Evolutionary conservation across 2,113 vertebrate genomes (phyloP), one percentile per base, ranked within the genome.

Genomic region (Cranoglanis bouderius): DNA sequence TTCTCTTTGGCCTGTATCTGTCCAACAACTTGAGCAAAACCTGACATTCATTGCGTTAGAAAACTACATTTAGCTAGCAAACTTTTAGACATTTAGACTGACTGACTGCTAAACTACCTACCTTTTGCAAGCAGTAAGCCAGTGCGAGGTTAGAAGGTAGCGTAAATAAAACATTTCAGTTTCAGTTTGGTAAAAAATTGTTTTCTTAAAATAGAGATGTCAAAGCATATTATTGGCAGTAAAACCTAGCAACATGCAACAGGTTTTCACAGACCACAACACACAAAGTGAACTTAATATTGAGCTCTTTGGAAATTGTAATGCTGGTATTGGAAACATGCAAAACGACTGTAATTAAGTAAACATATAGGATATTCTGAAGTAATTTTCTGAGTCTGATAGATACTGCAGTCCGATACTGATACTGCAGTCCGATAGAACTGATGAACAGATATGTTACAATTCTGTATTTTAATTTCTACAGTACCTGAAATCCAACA

Each of bases 401-500:
- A n/a, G n/a, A n/a, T n/a, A 18, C 65, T 35, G 5, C 26, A 13
- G 16, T n/a, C n/a, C 1, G 18, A 21, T 26, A n/a, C n/a, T n/a
- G n/a, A n/a, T n/a, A 18, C 65, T 35, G 5, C 26, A 13, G 16
- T n/a, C n/a, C 1, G 18, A 21, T 26, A n/a, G 16, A 51, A 29
- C 51, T 4, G 16, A 46, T 53, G 4, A 40, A 38, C 57, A 32
- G 10, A 32, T 35, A 16, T 46, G 6, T 1, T 21, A 18, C 3
- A 10, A 21, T 40, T 70, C 63, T 75, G 4, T 61, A 21, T 65
- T 3, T 3, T 75, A 63, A 5, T 88, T 40, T 85, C 90, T 93
- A 24, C 5, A 99, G 98, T 98, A 98, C 89, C 93, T 99, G 88
- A 96, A 95, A 18, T 95, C 95, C 65, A 96, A 93, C 89, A 95